A percentile compares a stretch with the other conserved stretches of the same genome.
phyloP scores from a whole-genome alignment of 2,113 vertebrate species.

The Aphyosemion australe region DNA sequence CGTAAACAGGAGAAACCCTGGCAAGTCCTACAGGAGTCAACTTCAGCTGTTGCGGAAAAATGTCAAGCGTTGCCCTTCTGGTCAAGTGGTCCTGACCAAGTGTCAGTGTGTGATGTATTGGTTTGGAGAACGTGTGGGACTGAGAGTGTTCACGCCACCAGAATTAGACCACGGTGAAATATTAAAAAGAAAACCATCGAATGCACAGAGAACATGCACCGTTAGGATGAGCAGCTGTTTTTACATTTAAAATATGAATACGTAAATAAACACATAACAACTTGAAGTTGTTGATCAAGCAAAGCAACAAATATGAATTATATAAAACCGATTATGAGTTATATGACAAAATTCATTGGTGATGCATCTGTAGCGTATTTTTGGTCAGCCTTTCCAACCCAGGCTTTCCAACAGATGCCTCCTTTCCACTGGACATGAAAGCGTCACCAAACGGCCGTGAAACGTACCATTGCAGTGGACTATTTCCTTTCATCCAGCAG shows the following conservation, averaged over 20 bases:
- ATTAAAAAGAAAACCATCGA: slow-evolving; percentile 8
- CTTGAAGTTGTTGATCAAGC: no score
- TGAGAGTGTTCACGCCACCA: not conserved
- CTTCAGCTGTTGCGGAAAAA: not conserved
- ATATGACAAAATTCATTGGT: no score
- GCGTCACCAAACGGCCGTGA: no score
- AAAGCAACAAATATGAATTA: slow-evolving; percentile 6
- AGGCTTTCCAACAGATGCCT: no score
- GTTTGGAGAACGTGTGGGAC: not conserved
- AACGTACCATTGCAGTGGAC: no score
- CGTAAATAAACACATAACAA: slow-evolving; percentile 17
- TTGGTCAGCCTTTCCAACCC: no score
- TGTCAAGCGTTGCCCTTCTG: slow-evolving; percentile 1
- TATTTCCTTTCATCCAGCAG: no score
- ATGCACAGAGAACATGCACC: not conserved
- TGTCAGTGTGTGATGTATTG: not conserved
- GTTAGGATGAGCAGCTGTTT: no score
- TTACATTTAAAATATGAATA: not conserved
- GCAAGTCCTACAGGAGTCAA: not conserved
- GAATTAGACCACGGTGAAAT: not conserved
- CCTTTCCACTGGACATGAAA: no score
- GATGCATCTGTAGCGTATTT: no score
- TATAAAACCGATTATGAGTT: no score
- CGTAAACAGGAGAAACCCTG: no score
- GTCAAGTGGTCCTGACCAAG: not conserved